Evolutionary conservation across 2,113 vertebrate genomes (phyloP).

Genomic region (Mystacornis crossleyi): DNA sequence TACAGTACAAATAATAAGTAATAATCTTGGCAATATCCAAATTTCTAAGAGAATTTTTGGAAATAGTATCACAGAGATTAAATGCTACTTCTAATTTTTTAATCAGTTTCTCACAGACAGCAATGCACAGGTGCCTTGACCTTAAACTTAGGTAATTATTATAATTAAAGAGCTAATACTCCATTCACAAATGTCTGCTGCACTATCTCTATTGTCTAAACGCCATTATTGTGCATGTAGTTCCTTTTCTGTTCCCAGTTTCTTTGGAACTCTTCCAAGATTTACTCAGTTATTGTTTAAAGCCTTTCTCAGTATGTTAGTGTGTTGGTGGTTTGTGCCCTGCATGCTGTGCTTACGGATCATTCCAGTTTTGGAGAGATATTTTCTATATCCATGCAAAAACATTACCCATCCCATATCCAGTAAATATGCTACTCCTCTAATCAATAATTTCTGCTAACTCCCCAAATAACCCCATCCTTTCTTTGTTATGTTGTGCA

Average conservation of each 20-base stretch:
- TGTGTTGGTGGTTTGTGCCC: constrained; percentile 68
- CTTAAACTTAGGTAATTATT: constrained; percentile 77
- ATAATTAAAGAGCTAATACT: constrained; percentile 74
- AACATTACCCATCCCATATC: constrained; percentile 48
- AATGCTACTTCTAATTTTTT: constrained; percentile 67
- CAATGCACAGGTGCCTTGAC: constrained; percentile 74
- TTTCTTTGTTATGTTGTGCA: constrained; percentile 66
- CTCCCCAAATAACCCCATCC: constrained; percentile 56
- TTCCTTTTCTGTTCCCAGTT: constrained; percentile 60
- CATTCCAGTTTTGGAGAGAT: constrained; percentile 43
- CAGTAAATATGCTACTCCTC: constrained; percentile 58
- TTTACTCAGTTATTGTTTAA: constrained; percentile 74
- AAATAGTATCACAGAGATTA: constrained; percentile 45
- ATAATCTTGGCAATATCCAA: neutral
- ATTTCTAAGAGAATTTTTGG: constrained; percentile 49
- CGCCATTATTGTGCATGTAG: constrained; percentile 62
- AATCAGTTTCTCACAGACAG: constrained; percentile 63
- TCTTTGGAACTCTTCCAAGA: constrained; percentile 77
- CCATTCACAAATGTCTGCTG: constrained; percentile 64
- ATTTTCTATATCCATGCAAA: constrained; percentile 63
- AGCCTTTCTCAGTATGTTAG: constrained; percentile 62
- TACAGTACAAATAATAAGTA: constrained; percentile 7
- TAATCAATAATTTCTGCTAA: constrained; percentile 69
- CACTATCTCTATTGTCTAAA: constrained; percentile 69
- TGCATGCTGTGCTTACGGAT: constrained; percentile 62